Evolutionary conservation across 2,797 vertebrate genomes (phyloP).

Genomic region (Fratercula arctica): DNA sequence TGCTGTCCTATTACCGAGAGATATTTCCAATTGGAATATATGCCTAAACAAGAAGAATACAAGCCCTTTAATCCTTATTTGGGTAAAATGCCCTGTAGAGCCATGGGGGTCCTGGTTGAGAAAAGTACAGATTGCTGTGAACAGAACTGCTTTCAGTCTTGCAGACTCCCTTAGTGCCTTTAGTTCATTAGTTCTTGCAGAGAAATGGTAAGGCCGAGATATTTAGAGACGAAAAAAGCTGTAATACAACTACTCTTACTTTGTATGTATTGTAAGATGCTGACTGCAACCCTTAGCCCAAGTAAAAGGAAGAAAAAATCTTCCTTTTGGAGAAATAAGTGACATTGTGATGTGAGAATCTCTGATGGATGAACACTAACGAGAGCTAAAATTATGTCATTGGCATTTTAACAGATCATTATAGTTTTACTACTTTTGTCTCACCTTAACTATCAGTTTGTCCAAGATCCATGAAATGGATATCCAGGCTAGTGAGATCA

Average conservation of each 20-base stretch:
- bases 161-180: background rate
- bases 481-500: background rate
- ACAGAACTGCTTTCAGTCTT: background rate
- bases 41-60: background rate
- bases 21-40: background rate
- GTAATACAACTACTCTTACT: background rate
- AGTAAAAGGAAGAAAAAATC: background rate
- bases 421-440: background rate
- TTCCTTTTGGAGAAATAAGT: background rate
- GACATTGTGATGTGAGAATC: background rate
- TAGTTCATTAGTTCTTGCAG: background rate
- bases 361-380: background rate
- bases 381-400: background rate
- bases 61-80: background rate
- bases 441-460: background rate
- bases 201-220: fast-evolving
- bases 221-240: background rate
- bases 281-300: background rate
- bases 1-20: background rate
- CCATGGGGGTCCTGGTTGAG: fast-evolving
- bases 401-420: background rate
- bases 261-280: background rate
- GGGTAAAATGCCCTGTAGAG: background rate
- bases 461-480: background rate
- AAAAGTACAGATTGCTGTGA: background rate